A percentile compares a stretch with the other conserved stretches of the same genome.
These are phyloP conservation scores for Drosophila setosimentum DNA, from an alignment of 2,888 invertebrate species.

Conservation along the genomic window DNA sequence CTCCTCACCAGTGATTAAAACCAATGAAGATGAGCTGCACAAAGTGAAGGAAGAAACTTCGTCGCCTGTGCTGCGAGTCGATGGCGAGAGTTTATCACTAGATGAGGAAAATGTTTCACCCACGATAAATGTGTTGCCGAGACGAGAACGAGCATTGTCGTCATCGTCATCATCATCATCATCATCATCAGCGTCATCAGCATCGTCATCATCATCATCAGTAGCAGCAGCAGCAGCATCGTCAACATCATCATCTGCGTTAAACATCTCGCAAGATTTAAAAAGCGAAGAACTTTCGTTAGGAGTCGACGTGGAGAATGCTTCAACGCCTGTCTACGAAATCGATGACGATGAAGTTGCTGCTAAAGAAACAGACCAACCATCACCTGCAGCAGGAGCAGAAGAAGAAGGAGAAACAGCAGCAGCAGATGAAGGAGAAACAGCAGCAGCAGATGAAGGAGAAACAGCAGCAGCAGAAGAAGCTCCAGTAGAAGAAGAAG, in stretches of 20 bases:
- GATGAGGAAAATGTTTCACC: conserved; percentile 23
- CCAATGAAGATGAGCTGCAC: background rate
- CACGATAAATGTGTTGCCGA: background rate
- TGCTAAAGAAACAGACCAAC: background rate
- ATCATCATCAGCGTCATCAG: background rate
- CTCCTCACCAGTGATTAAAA: conserved; percentile 19
- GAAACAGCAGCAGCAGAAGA: background rate
- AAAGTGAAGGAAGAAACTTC: conserved; percentile 5
- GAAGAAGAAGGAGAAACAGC: background rate
- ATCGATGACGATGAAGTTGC: conserved; percentile 19
- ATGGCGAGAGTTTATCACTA: conserved; percentile 15
- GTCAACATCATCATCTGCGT: conserved; percentile 6
- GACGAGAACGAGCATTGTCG: background rate
- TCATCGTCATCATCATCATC: conserved; percentile 10
- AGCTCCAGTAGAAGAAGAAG: background rate
- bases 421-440: background rate
- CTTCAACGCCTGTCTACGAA: conserved; percentile 13
- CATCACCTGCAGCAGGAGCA: conserved; percentile 2
- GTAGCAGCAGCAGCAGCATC: background rate
- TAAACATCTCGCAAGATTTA: conserved; percentile 12
- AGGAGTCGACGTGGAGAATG: background rate
- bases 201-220: background rate
- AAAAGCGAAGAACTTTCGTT: background rate
- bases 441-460: too few relatives aligned
- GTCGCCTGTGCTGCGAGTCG: conserved; percentile 2